Evolutionary conservation across 1,140 invertebrate species (phyloP).

Genomic region (Eurosta solidaginis): DNA sequence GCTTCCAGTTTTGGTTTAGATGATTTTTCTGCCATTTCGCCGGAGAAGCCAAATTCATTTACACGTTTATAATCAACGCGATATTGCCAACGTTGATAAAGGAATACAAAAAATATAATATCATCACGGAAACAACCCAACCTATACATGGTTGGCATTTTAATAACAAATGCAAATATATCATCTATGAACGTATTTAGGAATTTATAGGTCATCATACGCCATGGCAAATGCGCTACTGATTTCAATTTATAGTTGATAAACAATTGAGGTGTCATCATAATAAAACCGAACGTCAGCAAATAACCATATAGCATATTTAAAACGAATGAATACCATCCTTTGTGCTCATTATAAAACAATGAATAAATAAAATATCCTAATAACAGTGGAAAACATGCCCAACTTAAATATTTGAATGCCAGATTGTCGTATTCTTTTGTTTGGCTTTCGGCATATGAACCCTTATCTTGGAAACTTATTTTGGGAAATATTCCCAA

Average conservation of each 20-base stretch:
- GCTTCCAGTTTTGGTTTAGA: conserved; percentile 37
- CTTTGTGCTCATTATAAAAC: conserved; percentile 97
- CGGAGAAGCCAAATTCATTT: conserved; percentile 95
- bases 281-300: conserved; percentile 98
- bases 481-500: conserved; percentile 83
- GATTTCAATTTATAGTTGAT: conserved; percentile 99
- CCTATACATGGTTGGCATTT: conserved; percentile 98
- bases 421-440: conserved; percentile 94
- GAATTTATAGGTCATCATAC: conserved; percentile 99
- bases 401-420: conserved; percentile 96
- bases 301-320: conserved; percentile 98
- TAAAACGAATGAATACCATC: conserved; percentile 95
- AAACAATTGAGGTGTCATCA: conserved; percentile 99
- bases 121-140: conserved; percentile 97
- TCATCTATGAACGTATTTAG: conserved; percentile 99
- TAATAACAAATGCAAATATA: conserved; percentile 99
- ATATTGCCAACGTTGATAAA: conserved; percentile 99
- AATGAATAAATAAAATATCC: conserved; percentile 95
- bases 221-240: conserved; percentile 97
- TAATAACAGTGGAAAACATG: conserved; percentile 88
- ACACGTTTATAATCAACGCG: conserved; percentile 90
- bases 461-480: conserved; percentile 90
- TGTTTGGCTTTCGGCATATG: conserved; percentile 94
- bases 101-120: conserved; percentile 97
- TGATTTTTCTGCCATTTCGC: conserved; percentile 69